Percentiles rank a stretch among this genome's conserved stretches.
Conservation (phyloP, 2,113 vertebrate species). For the Addax nasomaculatus region DNA sequence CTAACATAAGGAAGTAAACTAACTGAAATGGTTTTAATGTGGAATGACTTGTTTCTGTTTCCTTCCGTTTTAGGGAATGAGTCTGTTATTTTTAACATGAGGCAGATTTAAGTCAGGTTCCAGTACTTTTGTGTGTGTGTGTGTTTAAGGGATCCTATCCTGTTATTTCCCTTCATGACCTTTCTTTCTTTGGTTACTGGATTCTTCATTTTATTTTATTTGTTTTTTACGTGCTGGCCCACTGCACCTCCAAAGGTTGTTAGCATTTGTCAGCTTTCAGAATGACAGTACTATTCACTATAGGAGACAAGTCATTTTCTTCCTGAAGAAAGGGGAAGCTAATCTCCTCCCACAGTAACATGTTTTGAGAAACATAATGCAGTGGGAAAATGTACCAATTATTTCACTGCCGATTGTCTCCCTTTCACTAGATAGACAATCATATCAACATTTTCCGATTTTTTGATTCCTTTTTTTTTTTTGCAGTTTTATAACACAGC, state of each 20-base stretch:
- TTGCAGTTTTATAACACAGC: conserved; percentile 62
- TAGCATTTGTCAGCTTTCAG: conserved; percentile 81
- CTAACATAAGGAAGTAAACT: not conserved
- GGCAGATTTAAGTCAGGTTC: not conserved
- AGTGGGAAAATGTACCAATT: conserved; percentile 82
- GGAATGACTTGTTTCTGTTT: conserved; percentile 36
- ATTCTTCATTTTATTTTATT: conserved; percentile 76
- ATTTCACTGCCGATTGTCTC: conserved; percentile 78
- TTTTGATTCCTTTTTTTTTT: not conserved
- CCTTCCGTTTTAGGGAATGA: not conserved
- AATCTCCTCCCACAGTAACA: conserved; percentile 81
- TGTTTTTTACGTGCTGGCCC: conserved; percentile 75
- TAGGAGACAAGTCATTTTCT: conserved; percentile 82
- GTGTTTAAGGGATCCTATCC: not conserved
- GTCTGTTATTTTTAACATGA: conserved; percentile 10
- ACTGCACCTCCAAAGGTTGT: conserved; percentile 76
- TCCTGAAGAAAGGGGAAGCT: conserved; percentile 79
- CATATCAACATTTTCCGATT: conserved; percentile 75
- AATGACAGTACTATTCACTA: conserved; percentile 82
- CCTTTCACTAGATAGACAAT: conserved; percentile 77
- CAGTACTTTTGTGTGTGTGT: not conserved
- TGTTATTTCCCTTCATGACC: conserved; percentile 53
- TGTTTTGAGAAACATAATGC: conserved; percentile 81
- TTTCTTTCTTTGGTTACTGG: conserved; percentile 70
- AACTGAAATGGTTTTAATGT: conserved; percentile 43